Evolutionary conservation across 2,888 invertebrate genomes (phyloP), one percentile per base, ranked within the genome.

Genomic region (Eretmocerus hayati): DNA sequence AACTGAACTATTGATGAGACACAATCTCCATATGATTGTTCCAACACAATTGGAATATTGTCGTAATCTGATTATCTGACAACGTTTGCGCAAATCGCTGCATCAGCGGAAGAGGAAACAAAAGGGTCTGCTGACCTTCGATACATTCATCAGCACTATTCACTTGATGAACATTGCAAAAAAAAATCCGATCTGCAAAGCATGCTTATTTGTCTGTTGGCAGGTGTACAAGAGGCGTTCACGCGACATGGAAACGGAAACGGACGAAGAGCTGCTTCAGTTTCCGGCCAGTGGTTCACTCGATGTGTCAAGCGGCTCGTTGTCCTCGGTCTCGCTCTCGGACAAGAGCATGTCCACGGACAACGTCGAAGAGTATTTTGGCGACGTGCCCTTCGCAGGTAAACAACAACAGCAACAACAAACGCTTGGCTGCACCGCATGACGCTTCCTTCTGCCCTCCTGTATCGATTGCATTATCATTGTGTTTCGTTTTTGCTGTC

Each of bases 371-470:
- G 89, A 90, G 72, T 89, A 83, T 71, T 82, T 88, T 57, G 84
- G 87, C 53, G 90, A 91, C 69, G 83, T 85, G 54, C 90, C 90
- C 54, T 90, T 90, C 75, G 90, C 90, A 73, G 90, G 90, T 89
- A 74, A 81, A 69, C 69, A 66, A 62, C 71, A 70, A 66, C 50
- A 50, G 49, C 50, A 53, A 53, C 71, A 70, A 66, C 69, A 67
- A 62, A 70, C 68, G 68, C 71, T 71, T 71, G 70, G 69, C 69
- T 71, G 71, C 68, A 71, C 71, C 67, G 71, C 71, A 71, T 71
- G 71, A 71, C 66, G 71, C 71, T 71, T 39, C 13, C 55, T 31
- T 35, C 43, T 61, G 62, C 65, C 67, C 66, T 66, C 64, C 64
- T 69, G 64, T 69, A 65, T 64, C 50, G 51, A 56, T 63, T 68